Evolutionary conservation across 2,888 invertebrate genomes (phyloP).

Genomic region (Metacarcinus magister): DNA sequence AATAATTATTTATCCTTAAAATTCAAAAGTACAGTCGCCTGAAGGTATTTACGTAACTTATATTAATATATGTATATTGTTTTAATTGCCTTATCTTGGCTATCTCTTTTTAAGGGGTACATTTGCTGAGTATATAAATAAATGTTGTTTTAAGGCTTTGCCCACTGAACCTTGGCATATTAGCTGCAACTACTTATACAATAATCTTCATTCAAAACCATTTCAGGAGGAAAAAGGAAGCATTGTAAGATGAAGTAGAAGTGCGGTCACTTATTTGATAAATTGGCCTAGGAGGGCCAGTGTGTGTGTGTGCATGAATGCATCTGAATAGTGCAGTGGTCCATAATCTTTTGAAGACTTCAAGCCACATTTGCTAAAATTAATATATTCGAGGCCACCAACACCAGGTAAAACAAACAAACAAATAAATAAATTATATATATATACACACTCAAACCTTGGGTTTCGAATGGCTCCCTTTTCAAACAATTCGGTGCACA

Average conservation of each 20-base stretch:
- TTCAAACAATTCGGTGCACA: no score
- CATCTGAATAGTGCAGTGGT: not conserved
- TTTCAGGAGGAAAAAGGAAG: not conserved
- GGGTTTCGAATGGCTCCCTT: no score
- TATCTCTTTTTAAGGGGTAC: no score
- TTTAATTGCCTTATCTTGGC: no score
- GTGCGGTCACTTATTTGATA: not conserved
- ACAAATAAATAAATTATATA: no score
- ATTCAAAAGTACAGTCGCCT: no score
- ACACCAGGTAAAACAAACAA: no score
- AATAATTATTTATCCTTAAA: no score
- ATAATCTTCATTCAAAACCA: not conserved
- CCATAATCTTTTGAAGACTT: not conserved
- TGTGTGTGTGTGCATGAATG: not conserved
- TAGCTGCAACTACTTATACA: not conserved
- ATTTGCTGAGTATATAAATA: not conserved
- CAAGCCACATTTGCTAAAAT: not conserved
- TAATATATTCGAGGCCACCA: not conserved
- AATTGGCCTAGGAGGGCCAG: not conserved
- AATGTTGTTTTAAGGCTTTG: not conserved
- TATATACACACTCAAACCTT: no score
- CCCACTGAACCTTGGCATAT: not conserved
- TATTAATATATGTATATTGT: no score
- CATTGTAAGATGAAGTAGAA: not conserved
- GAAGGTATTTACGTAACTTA: no score